Evolutionary conservation across 2,113 vertebrate species (phyloP).

Genomic region (Orycteropus afer): DNA sequence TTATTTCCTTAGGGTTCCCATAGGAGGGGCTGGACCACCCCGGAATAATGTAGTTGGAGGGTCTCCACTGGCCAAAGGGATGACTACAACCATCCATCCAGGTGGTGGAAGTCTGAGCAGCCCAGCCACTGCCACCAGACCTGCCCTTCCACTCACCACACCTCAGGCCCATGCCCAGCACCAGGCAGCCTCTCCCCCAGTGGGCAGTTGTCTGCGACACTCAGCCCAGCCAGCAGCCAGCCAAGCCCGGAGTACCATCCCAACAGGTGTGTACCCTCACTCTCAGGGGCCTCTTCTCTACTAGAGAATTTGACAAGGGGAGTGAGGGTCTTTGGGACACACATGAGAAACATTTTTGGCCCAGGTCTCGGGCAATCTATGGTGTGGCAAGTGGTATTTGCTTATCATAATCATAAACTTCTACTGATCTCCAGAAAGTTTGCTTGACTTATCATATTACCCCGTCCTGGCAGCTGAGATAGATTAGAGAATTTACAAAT

Average conservation of each 20-base stretch:
- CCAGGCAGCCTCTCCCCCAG: slow-evolving; percentile 87
- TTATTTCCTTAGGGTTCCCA: slow-evolving; percentile 89
- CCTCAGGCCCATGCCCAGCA: slow-evolving; percentile 87
- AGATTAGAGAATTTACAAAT: slow-evolving; percentile 79
- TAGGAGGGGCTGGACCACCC: slow-evolving; percentile 88
- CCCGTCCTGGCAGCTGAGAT: slow-evolving; percentile 76
- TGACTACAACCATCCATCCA: slow-evolving; percentile 85
- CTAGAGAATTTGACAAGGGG: rapidly evolving
- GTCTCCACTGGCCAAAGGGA: slow-evolving; percentile 85
- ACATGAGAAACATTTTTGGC: not conserved
- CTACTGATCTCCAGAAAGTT: slow-evolving; percentile 75
- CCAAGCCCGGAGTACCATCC: slow-evolving; percentile 89
- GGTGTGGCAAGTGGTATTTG: slow-evolving; percentile 47
- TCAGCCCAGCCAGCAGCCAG: slow-evolving; percentile 87
- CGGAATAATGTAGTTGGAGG: slow-evolving; percentile 84
- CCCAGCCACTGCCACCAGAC: slow-evolving; percentile 83
- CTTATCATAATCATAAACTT: slow-evolving; percentile 67
- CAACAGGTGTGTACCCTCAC: slow-evolving; percentile 88
- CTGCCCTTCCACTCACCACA: slow-evolving; percentile 86
- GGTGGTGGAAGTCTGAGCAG: slow-evolving; percentile 85
- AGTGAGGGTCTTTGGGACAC: rapidly evolving
- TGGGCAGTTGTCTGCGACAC: slow-evolving; percentile 91
- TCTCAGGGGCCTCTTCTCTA: not conserved
- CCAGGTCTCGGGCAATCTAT: not conserved
- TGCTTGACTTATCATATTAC: slow-evolving; percentile 75